phyloP scores from a whole-genome alignment of 2,888 invertebrate species.

The Oxytorus armatus region DNA sequence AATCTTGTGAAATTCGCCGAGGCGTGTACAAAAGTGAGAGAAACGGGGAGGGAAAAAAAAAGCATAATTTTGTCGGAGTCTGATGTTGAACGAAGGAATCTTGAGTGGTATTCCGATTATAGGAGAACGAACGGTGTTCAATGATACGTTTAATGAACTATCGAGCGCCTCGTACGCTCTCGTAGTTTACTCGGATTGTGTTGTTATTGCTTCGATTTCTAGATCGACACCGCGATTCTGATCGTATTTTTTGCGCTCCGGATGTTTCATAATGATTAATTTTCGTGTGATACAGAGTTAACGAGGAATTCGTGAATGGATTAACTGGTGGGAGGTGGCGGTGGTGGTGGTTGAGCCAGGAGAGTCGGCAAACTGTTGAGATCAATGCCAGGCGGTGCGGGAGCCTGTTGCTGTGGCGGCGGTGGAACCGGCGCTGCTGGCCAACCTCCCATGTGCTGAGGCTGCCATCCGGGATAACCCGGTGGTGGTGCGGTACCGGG shows the following conservation, averaged over 20 bases:
- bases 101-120: neutral
- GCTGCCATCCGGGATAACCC: constrained; percentile 78
- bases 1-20: constrained; percentile 21
- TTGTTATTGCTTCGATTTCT: constrained; percentile 14
- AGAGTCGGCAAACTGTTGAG: constrained; percentile 86
- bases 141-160: constrained; percentile 11
- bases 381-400: constrained; percentile 85
- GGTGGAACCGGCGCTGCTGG: constrained; percentile 85
- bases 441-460: constrained; percentile 81
- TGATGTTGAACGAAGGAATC: neutral
- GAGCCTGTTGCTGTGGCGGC: constrained; percentile 84
- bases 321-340: constrained; percentile 86
- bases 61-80: neutral
- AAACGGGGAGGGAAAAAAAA: neutral
- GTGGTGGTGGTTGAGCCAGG: constrained; percentile 89
- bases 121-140: neutral
- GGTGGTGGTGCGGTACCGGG: constrained; percentile 83
- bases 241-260: neutral
- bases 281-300: constrained; percentile 17
- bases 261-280: neutral
- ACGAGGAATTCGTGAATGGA: constrained; percentile 54
- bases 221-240: constrained; percentile 21
- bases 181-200: constrained; percentile 19
- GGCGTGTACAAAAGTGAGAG: constrained; percentile 33
- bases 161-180: constrained; percentile 11